These are phyloP conservation scores for Nomada flava DNA, from an alignment of 2,888 invertebrate genomes.

Conservation along the genomic window DNA sequence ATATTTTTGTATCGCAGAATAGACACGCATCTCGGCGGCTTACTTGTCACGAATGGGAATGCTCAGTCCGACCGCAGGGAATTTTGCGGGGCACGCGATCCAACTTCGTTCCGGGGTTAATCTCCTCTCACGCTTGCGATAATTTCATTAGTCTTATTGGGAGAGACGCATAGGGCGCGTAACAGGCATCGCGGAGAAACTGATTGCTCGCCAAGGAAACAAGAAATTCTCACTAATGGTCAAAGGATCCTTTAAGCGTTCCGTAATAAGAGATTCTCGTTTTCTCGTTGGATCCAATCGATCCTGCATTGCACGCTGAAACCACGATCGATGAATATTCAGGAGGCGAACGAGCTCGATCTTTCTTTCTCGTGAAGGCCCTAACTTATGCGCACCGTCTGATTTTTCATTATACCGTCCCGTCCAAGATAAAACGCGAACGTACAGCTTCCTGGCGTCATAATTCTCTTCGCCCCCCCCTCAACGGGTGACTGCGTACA, in stretches of 20 bases:
- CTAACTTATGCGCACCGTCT: constrained; percentile 69
- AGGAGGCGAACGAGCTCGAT: constrained; percentile 69
- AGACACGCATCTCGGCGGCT: constrained; percentile 55
- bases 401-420: constrained; percentile 73
- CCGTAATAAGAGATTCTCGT: constrained; percentile 38
- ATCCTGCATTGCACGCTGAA: constrained; percentile 44
- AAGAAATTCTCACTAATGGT: not conserved
- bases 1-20: constrained; percentile 53
- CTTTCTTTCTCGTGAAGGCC: constrained; percentile 66
- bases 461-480: constrained; percentile 58
- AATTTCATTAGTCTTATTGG: constrained; percentile 76
- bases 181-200: not conserved
- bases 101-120: constrained; percentile 76
- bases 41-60: constrained; percentile 70
- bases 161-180: not conserved
- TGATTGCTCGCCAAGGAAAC: not conserved
- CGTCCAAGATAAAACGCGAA: constrained; percentile 63
- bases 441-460: constrained; percentile 57
- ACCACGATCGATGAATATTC: constrained; percentile 72
- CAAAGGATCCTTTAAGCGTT: constrained; percentile 18
- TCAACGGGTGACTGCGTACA: not conserved
- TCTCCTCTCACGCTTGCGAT: constrained; percentile 74
- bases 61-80: constrained; percentile 72
- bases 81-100: constrained; percentile 79
- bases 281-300: constrained; percentile 32